These are phyloP conservation scores for Gastrophysa polygoni DNA, from an alignment of 2,888 invertebrate genomes.

Conservation along the genomic window DNA sequence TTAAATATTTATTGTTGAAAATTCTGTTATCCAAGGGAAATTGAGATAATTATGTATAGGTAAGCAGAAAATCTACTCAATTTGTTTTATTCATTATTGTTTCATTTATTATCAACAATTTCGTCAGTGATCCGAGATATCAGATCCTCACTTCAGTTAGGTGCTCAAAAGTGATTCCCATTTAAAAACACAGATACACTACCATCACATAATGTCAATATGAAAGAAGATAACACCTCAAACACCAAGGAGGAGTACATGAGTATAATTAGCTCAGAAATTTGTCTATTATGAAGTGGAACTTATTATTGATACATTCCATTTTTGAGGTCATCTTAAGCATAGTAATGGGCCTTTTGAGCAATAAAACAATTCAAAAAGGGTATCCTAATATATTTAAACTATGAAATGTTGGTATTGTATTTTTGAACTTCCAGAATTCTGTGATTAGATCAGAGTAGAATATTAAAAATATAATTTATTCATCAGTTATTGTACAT, in stretches of 20 bases:
- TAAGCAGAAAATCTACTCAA: neutral
- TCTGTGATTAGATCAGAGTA: neutral
- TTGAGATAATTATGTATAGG: neutral
- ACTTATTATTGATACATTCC: too few relatives aligned
- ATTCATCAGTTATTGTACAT: too few relatives aligned
- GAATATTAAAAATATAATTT: too few relatives aligned
- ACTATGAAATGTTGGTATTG: neutral
- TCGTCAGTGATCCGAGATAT: neutral
- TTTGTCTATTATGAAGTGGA: too few relatives aligned
- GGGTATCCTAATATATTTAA: neutral
- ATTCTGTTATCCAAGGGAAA: slow-evolving; percentile 34
- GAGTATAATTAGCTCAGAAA: too few relatives aligned
- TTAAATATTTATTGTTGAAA: slow-evolving; percentile 29
- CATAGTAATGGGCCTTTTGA: neutral
- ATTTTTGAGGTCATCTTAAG: too few relatives aligned
- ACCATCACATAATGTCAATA: too few relatives aligned
- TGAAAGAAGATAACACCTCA: too few relatives aligned
- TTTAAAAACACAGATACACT: neutral
- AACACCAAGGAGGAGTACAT: too few relatives aligned
- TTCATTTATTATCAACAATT: neutral
- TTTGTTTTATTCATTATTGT: neutral
- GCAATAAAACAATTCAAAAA: neutral
- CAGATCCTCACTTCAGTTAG: neutral
- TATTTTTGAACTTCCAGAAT: neutral
- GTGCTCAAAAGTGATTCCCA: neutral